Percentiles rank a stretch among this genome's conserved stretches.
phyloP scores from a whole-genome alignment of 2,888 invertebrate genomes.

The Andrena marginata region DNA sequence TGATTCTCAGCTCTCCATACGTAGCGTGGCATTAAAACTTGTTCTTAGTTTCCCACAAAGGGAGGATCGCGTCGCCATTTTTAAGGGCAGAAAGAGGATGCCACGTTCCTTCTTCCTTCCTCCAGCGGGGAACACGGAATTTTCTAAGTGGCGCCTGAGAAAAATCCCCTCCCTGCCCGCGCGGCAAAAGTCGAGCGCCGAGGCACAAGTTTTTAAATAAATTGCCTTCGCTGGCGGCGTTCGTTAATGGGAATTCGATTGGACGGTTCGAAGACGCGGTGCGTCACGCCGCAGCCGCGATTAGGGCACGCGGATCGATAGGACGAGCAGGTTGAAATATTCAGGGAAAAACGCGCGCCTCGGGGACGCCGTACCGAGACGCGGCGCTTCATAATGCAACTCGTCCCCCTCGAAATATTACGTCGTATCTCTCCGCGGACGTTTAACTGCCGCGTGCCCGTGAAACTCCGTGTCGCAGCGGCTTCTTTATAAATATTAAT shows the following conservation, averaged over 20 bases:
- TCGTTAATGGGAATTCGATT: conserved; percentile 29
- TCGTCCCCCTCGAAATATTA: conserved; percentile 6
- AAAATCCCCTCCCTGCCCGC: background rate
- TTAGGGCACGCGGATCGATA: conserved; percentile 19
- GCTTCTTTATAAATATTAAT: conserved; percentile 19
- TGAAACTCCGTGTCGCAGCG: background rate
- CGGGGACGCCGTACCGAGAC: background rate
- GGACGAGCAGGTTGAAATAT: conserved; percentile 8
- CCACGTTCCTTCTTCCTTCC: background rate
- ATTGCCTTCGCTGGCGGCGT: conserved; percentile 9
- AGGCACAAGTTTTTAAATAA: conserved; percentile 23
- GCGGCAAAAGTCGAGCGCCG: background rate
- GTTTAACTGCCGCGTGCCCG: conserved; percentile 1
- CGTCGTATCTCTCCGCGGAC: background rate
- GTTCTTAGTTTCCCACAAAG: no score
- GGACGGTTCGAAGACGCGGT: conserved; percentile 5
- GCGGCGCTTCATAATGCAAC: conserved; percentile 14
- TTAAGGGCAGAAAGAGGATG: background rate
- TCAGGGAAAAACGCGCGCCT: background rate
- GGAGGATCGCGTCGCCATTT: no score
- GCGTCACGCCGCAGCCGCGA: background rate
- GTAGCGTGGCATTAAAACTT: no score
- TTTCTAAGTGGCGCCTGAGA: background rate
- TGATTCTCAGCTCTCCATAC: no score
- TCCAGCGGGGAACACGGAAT: background rate